Conservation (phyloP, 2,113 vertebrate genomes). For the Parotia lawesii region DNA sequence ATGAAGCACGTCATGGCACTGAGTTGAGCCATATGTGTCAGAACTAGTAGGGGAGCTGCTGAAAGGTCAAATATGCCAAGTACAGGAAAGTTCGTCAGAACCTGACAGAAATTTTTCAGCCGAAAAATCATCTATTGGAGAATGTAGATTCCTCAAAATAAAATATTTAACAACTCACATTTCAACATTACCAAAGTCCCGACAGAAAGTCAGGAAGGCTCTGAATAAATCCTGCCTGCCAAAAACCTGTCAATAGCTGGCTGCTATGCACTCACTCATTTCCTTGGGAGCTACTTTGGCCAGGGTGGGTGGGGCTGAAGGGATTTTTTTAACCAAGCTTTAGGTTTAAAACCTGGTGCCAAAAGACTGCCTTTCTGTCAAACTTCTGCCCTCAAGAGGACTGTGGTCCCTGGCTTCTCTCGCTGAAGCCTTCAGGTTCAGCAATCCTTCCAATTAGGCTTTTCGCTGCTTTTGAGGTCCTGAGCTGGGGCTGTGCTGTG, state of each 20-base stretch:
- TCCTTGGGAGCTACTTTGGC: not conserved
- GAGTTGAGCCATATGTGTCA: not conserved
- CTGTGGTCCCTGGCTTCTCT: not conserved
- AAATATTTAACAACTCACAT: not conserved
- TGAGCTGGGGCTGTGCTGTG: not conserved
- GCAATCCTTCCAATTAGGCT: accelerated
- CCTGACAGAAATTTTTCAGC: not conserved
- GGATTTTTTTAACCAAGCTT: not conserved
- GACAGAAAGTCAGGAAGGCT: not conserved
- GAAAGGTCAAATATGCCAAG: not conserved
- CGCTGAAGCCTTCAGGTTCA: not conserved
- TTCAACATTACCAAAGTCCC: not conserved
- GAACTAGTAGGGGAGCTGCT: not conserved
- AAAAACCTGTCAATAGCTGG: not conserved
- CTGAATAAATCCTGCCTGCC: not conserved
- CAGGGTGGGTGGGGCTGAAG: accelerated
- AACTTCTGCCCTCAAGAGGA: not conserved
- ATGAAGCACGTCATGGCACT: not conserved
- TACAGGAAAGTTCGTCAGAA: not conserved
- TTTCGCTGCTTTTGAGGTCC: not conserved
- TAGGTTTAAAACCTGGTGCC: not conserved
- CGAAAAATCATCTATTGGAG: not conserved
- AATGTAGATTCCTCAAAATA: not conserved
- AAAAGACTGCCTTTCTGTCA: not conserved
- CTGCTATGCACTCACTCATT: not conserved